Evolutionary conservation across 2,888 invertebrate genomes (phyloP).

Genomic region (Parnassius glacialis): DNA sequence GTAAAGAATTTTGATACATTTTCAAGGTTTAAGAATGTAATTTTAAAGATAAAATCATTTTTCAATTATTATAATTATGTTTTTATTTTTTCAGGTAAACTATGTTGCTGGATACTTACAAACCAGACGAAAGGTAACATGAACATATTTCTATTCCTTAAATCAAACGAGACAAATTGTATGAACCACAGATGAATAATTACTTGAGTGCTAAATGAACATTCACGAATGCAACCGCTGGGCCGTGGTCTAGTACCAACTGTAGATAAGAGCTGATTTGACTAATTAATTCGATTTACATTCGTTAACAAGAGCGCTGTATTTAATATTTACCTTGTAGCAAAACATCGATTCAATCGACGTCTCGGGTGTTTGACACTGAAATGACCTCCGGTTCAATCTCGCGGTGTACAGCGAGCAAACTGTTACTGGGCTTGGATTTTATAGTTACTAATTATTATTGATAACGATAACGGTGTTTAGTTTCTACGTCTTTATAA

Average conservation of each 20-base stretch:
- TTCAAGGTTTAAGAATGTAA: too few relatives aligned
- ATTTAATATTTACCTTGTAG: conserved; percentile 9
- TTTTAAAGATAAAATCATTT: too few relatives aligned
- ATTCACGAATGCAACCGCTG: background rate
- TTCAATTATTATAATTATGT: too few relatives aligned
- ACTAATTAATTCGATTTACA: conserved; percentile 26
- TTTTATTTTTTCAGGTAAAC: too few relatives aligned
- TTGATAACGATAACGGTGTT: conserved; percentile 1
- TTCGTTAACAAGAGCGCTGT: conserved; percentile 21
- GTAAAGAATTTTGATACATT: too few relatives aligned
- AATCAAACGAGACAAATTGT: too few relatives aligned
- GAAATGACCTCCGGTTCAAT: conserved; percentile 18
- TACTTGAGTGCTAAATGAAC: conserved; percentile 7
- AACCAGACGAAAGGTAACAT: too few relatives aligned
- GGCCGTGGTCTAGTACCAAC: background rate
- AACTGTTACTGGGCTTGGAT: background rate
- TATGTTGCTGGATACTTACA: too few relatives aligned
- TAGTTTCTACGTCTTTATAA: background rate
- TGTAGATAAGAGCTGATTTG: conserved; percentile 12
- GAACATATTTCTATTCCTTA: too few relatives aligned
- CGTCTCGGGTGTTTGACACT: conserved; percentile 15
- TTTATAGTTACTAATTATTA: conserved; percentile 15
- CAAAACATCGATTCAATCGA: conserved; percentile 18
- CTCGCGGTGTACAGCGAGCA: background rate
- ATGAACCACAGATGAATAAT: too few relatives aligned